Base-by-base conservation (phyloP, 1,140 invertebrate genomes). In the Danaus melanippus region DNA sequence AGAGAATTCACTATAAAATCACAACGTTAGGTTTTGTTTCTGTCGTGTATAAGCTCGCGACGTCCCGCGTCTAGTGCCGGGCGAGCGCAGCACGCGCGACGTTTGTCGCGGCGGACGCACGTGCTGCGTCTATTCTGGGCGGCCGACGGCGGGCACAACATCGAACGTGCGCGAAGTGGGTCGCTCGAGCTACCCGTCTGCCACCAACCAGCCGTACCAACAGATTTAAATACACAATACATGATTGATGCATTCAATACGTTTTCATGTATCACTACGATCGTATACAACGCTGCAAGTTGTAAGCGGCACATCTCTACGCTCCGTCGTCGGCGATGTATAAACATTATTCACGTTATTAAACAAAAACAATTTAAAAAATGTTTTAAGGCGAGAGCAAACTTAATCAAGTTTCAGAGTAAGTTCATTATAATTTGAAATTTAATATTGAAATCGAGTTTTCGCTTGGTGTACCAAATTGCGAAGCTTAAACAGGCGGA, bases 111-210 rank as follows among this genome's bases (percentile, higher is more conserved):
- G 56, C 64, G 64, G 70, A 77, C 81, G 78, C 83, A 84, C 80
- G 78, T 86, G 83, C 78, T 82, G 75, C 81, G 76, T 86, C 83
- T 86, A 86, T 86, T 86, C 79, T 83, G 74, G 80, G 77, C 79
- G 74, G 75, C 69, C 70, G 73, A 32, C 21, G 70, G 65, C 68
- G 56, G 76, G 73, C 61, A 64, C 70, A 64, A 62, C 78, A 83
- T 84, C 77, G 79, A 83, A 70, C 82, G 82, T 62, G 53, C 66
- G 55, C 75, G 77, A 86, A 76, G 65, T 84, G 78, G 83, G 83
- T 86, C 79, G 79, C 65, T 58, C 60, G 60, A 57, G 58, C 57
- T 53, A 56, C 61, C 60, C 58, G 58, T 32, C 58, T 62, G 61
- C 57, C 51, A 62, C 53, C 50, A 52, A 45, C 54, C 15, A 15